Conservation (phyloP, 2,113 vertebrate species). For the Poeciliopsis retropinna region DNA sequence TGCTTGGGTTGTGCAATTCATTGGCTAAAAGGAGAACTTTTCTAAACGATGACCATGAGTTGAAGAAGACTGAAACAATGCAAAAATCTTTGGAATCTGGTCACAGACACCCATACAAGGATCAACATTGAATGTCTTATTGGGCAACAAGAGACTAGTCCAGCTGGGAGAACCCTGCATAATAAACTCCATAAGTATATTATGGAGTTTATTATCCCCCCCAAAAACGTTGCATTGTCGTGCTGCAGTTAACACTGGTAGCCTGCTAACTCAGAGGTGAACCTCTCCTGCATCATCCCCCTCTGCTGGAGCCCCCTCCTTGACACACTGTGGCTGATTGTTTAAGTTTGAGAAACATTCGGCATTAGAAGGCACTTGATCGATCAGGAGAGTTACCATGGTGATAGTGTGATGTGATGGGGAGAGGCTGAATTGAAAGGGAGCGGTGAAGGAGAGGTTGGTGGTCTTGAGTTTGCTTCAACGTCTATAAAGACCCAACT, state of each 20-base stretch:
- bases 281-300: conserved; percentile 16
- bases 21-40: background rate
- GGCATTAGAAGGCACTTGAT: conserved; percentile 90
- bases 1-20: background rate
- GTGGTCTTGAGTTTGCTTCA: conserved; percentile 44
- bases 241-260: background rate
- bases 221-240: background rate
- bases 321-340: conserved; percentile 29
- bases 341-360: conserved; percentile 81
- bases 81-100: background rate
- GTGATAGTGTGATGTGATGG: conserved; percentile 55
- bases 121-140: too few species aligned
- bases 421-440: conserved; percentile 47
- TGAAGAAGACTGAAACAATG: background rate
- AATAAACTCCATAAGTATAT: background rate
- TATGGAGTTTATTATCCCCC: too few species aligned
- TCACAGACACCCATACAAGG: background rate
- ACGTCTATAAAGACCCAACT: background rate
- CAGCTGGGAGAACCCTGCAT: background rate
- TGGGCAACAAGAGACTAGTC: too few species aligned
- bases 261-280: background rate
- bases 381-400: conserved; percentile 91
- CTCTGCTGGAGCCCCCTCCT: conserved; percentile 25
- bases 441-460: conserved; percentile 19
- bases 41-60: background rate